These are phyloP conservation scores for Drosophila anomelani DNA, from an alignment of 2,888 invertebrate genomes.

Conservation along the genomic window DNA sequence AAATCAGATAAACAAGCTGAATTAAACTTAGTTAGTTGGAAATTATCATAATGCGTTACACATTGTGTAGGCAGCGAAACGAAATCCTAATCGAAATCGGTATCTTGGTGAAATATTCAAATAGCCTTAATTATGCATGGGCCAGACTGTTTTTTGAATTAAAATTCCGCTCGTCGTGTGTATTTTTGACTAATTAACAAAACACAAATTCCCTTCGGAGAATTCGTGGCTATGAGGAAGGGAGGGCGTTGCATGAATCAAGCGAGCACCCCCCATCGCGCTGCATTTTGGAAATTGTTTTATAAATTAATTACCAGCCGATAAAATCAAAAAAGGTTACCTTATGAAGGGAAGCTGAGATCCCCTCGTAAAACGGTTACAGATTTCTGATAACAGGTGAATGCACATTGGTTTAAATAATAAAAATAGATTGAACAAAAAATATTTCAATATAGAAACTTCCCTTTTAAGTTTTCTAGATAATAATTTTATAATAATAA, in stretches of 20 bases:
- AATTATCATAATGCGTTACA: slow-evolving; percentile 64
- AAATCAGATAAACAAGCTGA: slow-evolving; percentile 73
- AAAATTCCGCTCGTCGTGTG: slow-evolving; percentile 23
- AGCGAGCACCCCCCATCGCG: slow-evolving; percentile 4
- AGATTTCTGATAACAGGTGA: background rate
- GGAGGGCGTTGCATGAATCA: slow-evolving; percentile 19
- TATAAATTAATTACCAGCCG: slow-evolving; percentile 66
- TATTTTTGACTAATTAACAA: slow-evolving; percentile 56
- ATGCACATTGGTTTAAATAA: background rate
- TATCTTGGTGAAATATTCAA: slow-evolving; percentile 26
- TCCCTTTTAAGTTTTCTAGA: too few species aligned
- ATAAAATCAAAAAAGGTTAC: slow-evolving; percentile 18
- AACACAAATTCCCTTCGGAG: slow-evolving; percentile 22
- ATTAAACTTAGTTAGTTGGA: slow-evolving; percentile 55
- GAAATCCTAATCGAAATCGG: slow-evolving; percentile 16
- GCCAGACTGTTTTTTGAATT: slow-evolving; percentile 8
- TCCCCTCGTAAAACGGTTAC: background rate
- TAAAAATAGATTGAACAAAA: too few species aligned
- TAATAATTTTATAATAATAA: too few species aligned
- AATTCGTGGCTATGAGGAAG: slow-evolving; percentile 17
- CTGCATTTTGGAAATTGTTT: slow-evolving; percentile 56
- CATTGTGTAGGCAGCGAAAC: slow-evolving; percentile 61
- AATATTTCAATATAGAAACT: too few species aligned
- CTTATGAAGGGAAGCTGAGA: slow-evolving; percentile 31
- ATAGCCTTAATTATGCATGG: slow-evolving; percentile 34